These are phyloP conservation scores for Ceryle rudis DNA, from an alignment of 2,797 vertebrate genomes.

Conservation along the genomic window DNA sequence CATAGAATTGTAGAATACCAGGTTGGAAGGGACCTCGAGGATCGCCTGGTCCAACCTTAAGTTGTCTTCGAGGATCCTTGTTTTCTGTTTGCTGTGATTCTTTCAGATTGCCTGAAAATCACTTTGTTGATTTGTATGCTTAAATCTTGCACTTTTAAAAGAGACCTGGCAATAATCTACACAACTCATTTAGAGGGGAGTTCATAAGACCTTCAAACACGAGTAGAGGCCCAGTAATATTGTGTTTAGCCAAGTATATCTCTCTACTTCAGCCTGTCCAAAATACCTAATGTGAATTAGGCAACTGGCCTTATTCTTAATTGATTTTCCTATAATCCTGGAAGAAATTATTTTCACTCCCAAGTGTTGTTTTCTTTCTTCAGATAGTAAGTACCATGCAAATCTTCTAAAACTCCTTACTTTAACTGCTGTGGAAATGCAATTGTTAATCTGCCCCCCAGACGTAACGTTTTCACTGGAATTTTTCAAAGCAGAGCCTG, in stretches of 20 bases:
- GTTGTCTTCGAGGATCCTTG: neutral
- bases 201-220: neutral
- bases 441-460: conserved; percentile 14
- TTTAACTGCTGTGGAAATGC: neutral
- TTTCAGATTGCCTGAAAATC: conserved; percentile 1
- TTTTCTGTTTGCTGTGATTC: neutral
- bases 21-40: neutral
- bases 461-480: neutral
- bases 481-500: conserved; percentile 9
- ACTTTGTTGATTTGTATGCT: neutral
- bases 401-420: neutral
- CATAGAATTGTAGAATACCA: neutral
- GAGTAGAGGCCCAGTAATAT: neutral
- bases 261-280: neutral
- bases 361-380: conserved; percentile 37
- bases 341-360: conserved; percentile 40
- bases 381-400: neutral
- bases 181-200: neutral
- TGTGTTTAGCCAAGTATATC: conserved; percentile 15
- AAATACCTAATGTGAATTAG: conserved; percentile 32
- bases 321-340: conserved; percentile 55
- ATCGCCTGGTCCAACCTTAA: neutral
- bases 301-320: conserved; percentile 40
- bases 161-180: neutral
- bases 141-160: neutral